Evolutionary conservation across 2,113 vertebrate species (phyloP).

Genomic region (Rhinolophus sinicus): DNA sequence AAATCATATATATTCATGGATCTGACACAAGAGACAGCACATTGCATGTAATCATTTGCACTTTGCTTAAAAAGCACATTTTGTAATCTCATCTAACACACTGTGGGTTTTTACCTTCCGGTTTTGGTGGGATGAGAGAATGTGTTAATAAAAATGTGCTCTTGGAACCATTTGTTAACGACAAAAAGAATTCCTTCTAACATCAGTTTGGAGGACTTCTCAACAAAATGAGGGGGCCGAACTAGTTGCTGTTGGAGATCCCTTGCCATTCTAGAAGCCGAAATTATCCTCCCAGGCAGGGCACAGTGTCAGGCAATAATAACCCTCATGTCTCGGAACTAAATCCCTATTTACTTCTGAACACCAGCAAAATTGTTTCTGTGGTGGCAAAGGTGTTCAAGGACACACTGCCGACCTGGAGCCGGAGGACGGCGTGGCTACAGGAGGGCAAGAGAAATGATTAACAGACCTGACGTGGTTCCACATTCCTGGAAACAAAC

Average conservation of each 20-base stretch:
- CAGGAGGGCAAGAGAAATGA: neutral
- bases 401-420: slow-evolving; percentile 26
- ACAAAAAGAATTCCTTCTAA: neutral
- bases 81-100: neutral
- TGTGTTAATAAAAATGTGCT: neutral
- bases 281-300: slow-evolving; percentile 17
- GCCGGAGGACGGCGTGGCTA: neutral
- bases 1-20: neutral
- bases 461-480: neutral
- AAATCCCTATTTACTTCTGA: slow-evolving; percentile 46
- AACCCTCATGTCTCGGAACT: neutral
- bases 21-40: neutral
- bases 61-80: neutral
- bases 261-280: neutral
- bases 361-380: slow-evolving; percentile 27
- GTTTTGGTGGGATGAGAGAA: neutral
- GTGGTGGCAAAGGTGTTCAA: slow-evolving; percentile 41
- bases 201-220: neutral
- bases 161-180: slow-evolving; percentile 2
- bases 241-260: neutral
- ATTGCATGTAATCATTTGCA: neutral
- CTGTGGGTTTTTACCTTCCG: neutral
- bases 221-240: neutral
- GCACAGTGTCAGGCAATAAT: neutral
- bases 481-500: slow-evolving; percentile 19